Evolutionary conservation across 2,113 vertebrate species (phyloP).

Genomic region (Columba janthina): DNA sequence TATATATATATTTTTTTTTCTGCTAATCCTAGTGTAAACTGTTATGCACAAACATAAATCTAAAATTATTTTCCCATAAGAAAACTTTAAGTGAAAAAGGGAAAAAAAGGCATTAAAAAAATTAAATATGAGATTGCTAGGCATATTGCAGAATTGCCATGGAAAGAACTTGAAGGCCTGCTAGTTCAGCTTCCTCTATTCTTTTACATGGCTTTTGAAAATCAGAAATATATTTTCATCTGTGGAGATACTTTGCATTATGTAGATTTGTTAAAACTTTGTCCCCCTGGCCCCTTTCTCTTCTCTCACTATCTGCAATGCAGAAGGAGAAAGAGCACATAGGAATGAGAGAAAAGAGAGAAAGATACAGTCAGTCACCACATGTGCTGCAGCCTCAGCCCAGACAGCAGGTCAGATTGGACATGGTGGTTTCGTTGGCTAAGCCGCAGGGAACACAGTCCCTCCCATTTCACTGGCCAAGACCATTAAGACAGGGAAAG

Average conservation of each 20-base stretch:
- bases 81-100: not conserved
- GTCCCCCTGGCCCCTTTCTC: rapidly evolving
- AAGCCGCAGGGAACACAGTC: not conserved
- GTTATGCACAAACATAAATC: not conserved
- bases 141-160: not conserved
- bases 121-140: not conserved
- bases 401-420: not conserved
- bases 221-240: not conserved
- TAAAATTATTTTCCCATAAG: not conserved
- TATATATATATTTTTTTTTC: not conserved
- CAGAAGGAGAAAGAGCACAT: not conserved
- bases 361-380: rapidly evolving
- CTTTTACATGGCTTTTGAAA: not conserved
- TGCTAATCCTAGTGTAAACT: not conserved
- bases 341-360: not conserved
- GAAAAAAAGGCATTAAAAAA: not conserved
- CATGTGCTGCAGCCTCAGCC: rapidly evolving
- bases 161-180: not conserved
- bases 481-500: rapidly evolving
- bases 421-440: rapidly evolving
- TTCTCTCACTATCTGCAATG: not conserved
- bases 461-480: not conserved
- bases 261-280: not conserved
- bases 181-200: not conserved
- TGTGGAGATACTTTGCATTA: not conserved